Base-by-base conservation (phyloP, 2,888 invertebrate species). In the Peribatodes rhomboidaria region DNA sequence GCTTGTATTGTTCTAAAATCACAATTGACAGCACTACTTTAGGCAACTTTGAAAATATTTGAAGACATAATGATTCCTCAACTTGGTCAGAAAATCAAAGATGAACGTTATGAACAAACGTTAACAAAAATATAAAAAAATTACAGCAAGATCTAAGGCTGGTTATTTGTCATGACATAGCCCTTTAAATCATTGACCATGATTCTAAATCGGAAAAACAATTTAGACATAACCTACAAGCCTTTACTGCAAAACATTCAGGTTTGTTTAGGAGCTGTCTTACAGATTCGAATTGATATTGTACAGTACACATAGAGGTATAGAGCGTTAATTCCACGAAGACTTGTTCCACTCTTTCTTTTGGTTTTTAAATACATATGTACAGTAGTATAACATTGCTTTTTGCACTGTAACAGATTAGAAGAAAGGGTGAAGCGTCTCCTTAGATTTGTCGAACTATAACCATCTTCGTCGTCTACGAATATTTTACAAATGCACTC, bases 401-500 rank as follows among this genome's bases (percentile, higher is more conserved):
- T 6, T 6, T 27, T 27, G 6, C 27, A 27, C 27, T 27, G 6
- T 27, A 27, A 27, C 6, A 27, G 27, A 27, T 27, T 27, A 27
- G 6, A 27, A 2, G 27, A 27, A 27, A 27, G 27, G 27, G 27
- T 27, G 27, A 27, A 6, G 6, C 6, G 27, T 27, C 27, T 27
- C 27, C 2, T 2, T 27, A 6, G 27, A 2, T 27, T 27, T 6
- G 6, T 4, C 27, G 2, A 6, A 27, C 2, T 27, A 6, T 27
- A n/a, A n/a, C n/a, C n/a, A n/a, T n/a, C n/a, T 27, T 27, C 6
- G 6, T 39, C n/a, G 27, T 47, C 14, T 14, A 20, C 0, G 20
- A n/a, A 37, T 37, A 2, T 1, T n/a, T 16, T 41, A 33, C 6
- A 13, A 33, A 46, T 68, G 76, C 65, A 78, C 90, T 88, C 89